phyloP scores from a whole-genome alignment of 1,140 invertebrate genomes.

The Lutraria rhynchaena region DNA sequence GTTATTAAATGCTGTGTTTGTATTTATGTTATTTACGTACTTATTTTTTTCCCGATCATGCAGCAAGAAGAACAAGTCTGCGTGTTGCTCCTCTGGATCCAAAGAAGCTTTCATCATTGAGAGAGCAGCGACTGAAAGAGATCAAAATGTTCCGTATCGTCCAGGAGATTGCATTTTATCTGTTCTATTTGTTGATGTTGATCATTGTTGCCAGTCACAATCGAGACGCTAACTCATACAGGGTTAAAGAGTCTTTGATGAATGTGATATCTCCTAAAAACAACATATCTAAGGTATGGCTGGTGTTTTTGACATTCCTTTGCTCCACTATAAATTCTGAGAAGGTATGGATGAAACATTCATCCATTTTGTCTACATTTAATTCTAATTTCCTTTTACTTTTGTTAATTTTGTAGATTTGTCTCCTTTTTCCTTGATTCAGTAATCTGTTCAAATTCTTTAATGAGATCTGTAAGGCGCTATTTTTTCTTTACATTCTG shows the following conservation, averaged over 20 bases:
- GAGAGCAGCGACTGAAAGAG: conserved; percentile 62
- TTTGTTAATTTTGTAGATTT: not conserved
- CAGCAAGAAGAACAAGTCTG: conserved; percentile 36
- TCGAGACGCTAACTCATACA: conserved; percentile 75
- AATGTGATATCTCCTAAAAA: conserved; percentile 39
- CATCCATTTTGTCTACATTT: too few species aligned
- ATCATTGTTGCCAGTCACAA: conserved; percentile 77
- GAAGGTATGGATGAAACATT: not conserved
- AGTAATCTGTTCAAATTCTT: too few species aligned
- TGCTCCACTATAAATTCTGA: too few species aligned
- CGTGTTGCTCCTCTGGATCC: conserved; percentile 49
- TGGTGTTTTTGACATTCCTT: not conserved
- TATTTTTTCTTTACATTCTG: too few species aligned
- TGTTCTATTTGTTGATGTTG: conserved; percentile 78
- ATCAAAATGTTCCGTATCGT: conserved; percentile 66
- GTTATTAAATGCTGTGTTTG: too few species aligned
- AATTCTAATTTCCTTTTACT: not conserved
- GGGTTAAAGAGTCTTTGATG: conserved; percentile 40
- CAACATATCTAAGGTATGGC: conserved; percentile 22
- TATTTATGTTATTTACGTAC: too few species aligned
- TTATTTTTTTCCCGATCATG: not conserved
- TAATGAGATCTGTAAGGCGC: too few species aligned
- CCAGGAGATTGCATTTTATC: conserved; percentile 79
- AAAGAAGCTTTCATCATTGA: conserved; percentile 35
- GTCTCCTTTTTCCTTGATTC: too few species aligned